Percentiles rank a stretch among this genome's conserved stretches.
These are phyloP conservation scores for Lacerta viridis DNA, from an alignment of 2,797 vertebrate species.

Conservation along the genomic window DNA sequence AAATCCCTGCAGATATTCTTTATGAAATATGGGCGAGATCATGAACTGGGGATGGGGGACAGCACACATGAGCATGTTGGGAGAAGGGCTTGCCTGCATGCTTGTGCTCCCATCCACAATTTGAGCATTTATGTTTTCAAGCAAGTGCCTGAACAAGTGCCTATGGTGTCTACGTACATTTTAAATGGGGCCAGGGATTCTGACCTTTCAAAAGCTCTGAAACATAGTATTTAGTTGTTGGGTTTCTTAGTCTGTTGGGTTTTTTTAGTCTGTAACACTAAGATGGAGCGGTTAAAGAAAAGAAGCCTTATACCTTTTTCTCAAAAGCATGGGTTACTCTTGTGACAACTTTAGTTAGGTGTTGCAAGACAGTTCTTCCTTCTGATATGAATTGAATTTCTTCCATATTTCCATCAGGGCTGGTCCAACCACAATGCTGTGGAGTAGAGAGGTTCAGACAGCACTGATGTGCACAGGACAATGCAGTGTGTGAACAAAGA, in stretches of 20 bases:
- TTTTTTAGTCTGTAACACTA: not conserved
- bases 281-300: not conserved
- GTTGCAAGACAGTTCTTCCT: not conserved
- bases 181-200: not conserved
- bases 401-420: not conserved
- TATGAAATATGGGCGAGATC: too few relatives aligned
- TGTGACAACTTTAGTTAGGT: not conserved
- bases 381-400: not conserved
- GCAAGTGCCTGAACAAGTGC: too few relatives aligned
- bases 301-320: not conserved
- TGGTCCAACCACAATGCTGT: not conserved
- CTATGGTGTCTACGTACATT: not conserved
- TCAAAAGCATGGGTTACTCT: not conserved
- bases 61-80: too few relatives aligned
- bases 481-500: not conserved
- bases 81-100: too few relatives aligned
- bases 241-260: not conserved
- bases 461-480: not conserved
- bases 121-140: too few relatives aligned
- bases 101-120: too few relatives aligned
- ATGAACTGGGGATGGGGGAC: too few relatives aligned
- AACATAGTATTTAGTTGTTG: not conserved
- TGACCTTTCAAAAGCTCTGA: not conserved
- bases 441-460: not conserved
- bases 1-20: too few relatives aligned